Percentiles rank a stretch among this genome's conserved stretches.
phyloP scores from a whole-genome alignment of 2,113 vertebrate genomes.

The Galemys pyrenaicus region DNA sequence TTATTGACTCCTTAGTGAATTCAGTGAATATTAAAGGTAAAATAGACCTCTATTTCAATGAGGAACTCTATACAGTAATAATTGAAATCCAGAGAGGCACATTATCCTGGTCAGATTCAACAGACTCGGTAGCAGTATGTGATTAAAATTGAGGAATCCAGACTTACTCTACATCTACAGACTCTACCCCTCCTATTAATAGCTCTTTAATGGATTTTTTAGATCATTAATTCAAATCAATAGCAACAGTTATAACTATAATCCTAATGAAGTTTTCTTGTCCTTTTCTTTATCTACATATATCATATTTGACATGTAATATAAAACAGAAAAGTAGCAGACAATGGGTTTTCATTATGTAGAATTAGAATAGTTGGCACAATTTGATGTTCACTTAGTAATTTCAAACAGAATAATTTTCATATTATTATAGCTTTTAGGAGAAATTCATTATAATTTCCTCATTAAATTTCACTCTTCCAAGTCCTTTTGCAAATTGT shows the following conservation, averaged over 20 bases:
- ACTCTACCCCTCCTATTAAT: background rate
- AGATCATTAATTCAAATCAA: background rate
- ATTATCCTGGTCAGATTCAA: background rate
- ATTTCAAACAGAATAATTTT: slow-evolving; percentile 51
- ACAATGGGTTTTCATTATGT: slow-evolving; percentile 9
- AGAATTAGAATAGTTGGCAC: slow-evolving; percentile 60
- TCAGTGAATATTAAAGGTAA: background rate
- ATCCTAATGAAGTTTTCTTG: background rate
- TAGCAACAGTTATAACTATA: background rate
- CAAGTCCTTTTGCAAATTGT: background rate
- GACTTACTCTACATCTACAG: background rate
- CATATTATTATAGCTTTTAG: slow-evolving; percentile 50
- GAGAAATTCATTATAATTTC: slow-evolving; percentile 33
- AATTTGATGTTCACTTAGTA: slow-evolving; percentile 48
- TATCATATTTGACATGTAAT: background rate
- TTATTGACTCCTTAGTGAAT: background rate
- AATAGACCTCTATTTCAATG: background rate
- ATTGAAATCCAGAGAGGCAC: background rate
- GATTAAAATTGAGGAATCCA: background rate
- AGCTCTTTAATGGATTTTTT: background rate
- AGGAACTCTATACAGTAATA: background rate
- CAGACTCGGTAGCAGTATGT: background rate
- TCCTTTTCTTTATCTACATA: background rate
- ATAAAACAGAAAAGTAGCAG: background rate
- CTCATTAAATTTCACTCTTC: slow-evolving; percentile 46